A percentile compares a stretch with the other conserved stretches of the same genome.
Conservation (phyloP, 2,797 vertebrate genomes). For the Synaphobranchus kaupii region DNA sequence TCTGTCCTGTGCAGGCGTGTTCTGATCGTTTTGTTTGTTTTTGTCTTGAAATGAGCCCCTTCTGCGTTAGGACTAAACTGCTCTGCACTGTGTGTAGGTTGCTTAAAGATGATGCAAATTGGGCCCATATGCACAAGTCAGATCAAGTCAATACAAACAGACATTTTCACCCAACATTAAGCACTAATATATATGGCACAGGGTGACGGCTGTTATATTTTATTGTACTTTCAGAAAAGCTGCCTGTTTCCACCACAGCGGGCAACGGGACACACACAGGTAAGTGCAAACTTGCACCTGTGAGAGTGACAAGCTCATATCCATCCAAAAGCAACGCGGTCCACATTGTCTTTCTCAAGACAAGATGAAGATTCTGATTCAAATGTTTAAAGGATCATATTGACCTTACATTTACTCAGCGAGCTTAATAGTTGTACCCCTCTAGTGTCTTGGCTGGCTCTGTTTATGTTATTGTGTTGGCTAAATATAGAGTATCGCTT, state of each 20-base stretch:
- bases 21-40: too few relatives aligned
- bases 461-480: too few relatives aligned
- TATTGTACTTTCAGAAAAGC: slow-evolving; percentile 62
- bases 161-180: background rate
- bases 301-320: background rate
- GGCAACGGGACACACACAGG: slow-evolving; percentile 60
- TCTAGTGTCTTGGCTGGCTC: too few relatives aligned
- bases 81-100: background rate
- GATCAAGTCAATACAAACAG: background rate
- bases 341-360: background rate
- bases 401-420: background rate
- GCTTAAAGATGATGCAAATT: background rate
- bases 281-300: slow-evolving; percentile 43
- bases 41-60: too few relatives aligned
- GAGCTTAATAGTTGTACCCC: background rate
- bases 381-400: background rate
- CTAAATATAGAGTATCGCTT: too few relatives aligned
- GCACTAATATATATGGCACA: background rate
- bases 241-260: slow-evolving; percentile 53
- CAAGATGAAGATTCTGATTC: background rate
- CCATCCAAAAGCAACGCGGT: background rate
- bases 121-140: background rate
- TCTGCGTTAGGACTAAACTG: background rate
- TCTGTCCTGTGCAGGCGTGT: too few relatives aligned
- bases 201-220: background rate